Conservation (phyloP, 2,113 vertebrate genomes). For the Galemys pyrenaicus region DNA sequence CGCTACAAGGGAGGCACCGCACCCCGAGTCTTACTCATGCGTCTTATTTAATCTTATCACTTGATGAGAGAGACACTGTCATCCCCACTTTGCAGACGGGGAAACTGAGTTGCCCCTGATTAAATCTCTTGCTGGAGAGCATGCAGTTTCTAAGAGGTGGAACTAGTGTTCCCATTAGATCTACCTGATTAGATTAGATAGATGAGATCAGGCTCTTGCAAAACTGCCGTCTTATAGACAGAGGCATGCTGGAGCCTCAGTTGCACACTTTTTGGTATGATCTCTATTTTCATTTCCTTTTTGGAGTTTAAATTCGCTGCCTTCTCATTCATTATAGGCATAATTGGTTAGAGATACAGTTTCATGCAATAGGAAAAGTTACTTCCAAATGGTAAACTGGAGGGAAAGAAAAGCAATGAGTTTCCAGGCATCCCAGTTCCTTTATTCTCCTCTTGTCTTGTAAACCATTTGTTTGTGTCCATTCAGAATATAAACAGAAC, state of each 20-base stretch:
- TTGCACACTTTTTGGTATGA: not conserved
- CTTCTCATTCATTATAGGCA: not conserved
- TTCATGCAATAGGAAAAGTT: slow-evolving; percentile 63
- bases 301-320: not conserved
- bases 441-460: not conserved
- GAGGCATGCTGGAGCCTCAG: not conserved
- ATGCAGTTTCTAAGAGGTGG: not conserved
- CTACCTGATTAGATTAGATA: not conserved
- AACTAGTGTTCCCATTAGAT: not conserved
- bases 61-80: not conserved
- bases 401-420: not conserved
- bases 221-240: not conserved
- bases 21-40: not conserved
- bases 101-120: not conserved
- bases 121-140: not conserved
- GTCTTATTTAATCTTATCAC: not conserved
- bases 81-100: not conserved
- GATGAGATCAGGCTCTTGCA: not conserved
- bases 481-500: slow-evolving; percentile 22
- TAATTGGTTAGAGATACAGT: not conserved
- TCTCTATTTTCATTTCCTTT: not conserved
- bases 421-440: slow-evolving; percentile 32
- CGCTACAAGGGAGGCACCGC: not conserved
- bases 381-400: slow-evolving; percentile 40
- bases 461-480: not conserved